These are phyloP conservation scores for Axis porcinus DNA, from an alignment of 2,113 vertebrate species.

Conservation along the genomic window DNA sequence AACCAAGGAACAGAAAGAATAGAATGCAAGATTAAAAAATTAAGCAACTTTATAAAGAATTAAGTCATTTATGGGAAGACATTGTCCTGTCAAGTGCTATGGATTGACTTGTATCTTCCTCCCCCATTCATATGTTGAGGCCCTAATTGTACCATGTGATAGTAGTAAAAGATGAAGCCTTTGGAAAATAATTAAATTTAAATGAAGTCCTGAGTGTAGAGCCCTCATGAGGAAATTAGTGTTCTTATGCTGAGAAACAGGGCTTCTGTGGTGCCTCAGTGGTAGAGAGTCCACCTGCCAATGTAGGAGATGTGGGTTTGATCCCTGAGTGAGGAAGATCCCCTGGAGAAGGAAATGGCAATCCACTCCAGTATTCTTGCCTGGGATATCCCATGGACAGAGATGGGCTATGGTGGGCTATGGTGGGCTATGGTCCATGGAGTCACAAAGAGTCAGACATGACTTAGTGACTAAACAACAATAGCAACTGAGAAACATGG, in stretches of 20 bases:
- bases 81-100: background rate
- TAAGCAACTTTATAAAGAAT: background rate
- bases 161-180: background rate
- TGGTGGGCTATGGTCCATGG: background rate
- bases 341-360: background rate
- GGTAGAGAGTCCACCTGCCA: background rate
- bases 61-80: background rate
- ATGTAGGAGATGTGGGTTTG: background rate
- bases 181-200: background rate
- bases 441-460: background rate
- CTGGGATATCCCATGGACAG: background rate
- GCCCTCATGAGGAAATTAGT: background rate
- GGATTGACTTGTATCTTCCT: background rate
- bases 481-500: background rate
- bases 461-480: background rate
- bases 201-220: background rate
- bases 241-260: background rate
- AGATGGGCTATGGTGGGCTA: background rate
- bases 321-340: background rate
- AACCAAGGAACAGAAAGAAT: background rate
- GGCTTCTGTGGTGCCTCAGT: background rate
- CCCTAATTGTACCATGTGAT: background rate
- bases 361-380: background rate
- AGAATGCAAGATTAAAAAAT: background rate
- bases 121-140: background rate